phyloP scores from a whole-genome alignment of 2,113 vertebrate species.

The Nannospalax galili region DNA sequence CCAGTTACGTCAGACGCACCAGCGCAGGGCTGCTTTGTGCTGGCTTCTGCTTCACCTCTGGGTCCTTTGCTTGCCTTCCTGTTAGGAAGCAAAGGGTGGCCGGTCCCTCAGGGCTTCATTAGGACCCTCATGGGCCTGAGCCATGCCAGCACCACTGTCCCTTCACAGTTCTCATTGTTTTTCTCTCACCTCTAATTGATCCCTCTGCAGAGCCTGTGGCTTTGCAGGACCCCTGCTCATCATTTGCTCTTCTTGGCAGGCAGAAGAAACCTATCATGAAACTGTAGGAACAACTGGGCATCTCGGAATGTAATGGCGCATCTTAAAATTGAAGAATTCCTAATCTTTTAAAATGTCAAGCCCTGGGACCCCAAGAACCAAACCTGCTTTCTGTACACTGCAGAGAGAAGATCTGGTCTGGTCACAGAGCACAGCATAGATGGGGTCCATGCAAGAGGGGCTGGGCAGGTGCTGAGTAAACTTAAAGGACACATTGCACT shows the following conservation, averaged over 20 bases:
- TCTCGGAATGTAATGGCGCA: neutral
- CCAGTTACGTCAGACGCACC: neutral
- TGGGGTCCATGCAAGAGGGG: neutral
- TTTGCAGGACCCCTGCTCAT: too few relatives aligned
- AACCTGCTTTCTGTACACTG: neutral
- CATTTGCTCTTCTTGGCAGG: neutral
- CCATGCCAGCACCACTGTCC: neutral
- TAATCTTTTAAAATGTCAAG: too few relatives aligned
- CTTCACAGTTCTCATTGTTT: neutral
- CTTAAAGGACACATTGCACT: neutral
- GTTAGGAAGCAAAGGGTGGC: neutral
- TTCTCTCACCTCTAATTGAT: neutral
- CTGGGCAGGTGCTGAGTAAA: too few relatives aligned
- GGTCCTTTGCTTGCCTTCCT: neutral
- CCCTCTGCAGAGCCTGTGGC: neutral
- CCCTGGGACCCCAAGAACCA: too few relatives aligned
- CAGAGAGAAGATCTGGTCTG: accelerated
- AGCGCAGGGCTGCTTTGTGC: neutral
- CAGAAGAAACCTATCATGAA: too few relatives aligned
- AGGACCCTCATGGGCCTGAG: neutral
- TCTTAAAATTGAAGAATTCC: too few relatives aligned
- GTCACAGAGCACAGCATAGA: too few relatives aligned
- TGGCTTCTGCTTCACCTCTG: neutral
- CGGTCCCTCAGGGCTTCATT: neutral
- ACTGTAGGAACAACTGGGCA: neutral